Percentiles rank a stretch among this genome's conserved stretches.
phyloP scores from a whole-genome alignment of 2,113 vertebrate species.

The Parus major region DNA sequence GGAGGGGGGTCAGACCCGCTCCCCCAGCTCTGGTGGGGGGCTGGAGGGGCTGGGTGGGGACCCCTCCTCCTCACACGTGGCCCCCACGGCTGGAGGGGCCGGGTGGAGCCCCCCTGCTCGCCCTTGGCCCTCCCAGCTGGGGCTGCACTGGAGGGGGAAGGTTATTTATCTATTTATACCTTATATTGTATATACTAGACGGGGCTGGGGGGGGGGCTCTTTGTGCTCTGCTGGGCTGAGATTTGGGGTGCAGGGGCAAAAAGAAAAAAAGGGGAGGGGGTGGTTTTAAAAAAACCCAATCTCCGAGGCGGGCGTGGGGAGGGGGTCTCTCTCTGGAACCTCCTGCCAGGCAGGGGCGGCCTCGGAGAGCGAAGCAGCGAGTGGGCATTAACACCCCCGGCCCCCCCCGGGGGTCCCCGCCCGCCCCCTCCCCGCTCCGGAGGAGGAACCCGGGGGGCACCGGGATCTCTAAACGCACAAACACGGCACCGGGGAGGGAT shows the following conservation, averaged over 20 bases:
- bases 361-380: no score
- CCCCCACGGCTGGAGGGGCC: constrained; percentile 9
- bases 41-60: not conserved
- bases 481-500: not conserved
- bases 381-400: no score
- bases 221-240: not conserved
- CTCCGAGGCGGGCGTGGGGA: no score
- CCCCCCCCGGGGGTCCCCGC: no score
- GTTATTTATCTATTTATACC: not conserved
- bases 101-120: not conserved
- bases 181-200: not conserved
- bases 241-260: not conserved
- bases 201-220: not conserved
- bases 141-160: not conserved
- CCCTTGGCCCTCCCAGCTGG: not conserved
- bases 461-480: not conserved
- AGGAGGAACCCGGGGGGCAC: not conserved
- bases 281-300: no score
- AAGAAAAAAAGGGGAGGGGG: not conserved
- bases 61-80: not conserved
- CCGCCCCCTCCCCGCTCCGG: not conserved
- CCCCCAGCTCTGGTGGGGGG: not conserved
- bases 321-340: no score
- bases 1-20: not conserved
- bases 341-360: no score